phyloP scores from a whole-genome alignment of 1,140 invertebrate genomes.

The Acromyrmex heyeri region DNA sequence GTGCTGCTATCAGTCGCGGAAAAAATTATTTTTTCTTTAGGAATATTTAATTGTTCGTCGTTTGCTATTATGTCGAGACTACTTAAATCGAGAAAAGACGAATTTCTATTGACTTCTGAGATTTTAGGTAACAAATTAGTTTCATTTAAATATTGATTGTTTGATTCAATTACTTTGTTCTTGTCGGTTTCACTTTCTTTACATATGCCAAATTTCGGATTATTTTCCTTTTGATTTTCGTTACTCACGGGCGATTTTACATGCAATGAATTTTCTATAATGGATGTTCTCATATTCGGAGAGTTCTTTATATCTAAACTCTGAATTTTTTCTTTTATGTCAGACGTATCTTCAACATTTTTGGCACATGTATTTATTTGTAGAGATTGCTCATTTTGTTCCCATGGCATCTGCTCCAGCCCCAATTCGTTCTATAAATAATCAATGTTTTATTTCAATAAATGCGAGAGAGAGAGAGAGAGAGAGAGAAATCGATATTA shows the following conservation, averaged over 20 bases:
- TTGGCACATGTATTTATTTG: slow-evolving; percentile 39
- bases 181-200: neutral
- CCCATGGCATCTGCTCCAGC: slow-evolving; percentile 85
- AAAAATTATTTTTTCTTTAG: neutral
- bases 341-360: neutral
- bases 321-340: slow-evolving; percentile 16
- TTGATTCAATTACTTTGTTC: slow-evolving; percentile 10
- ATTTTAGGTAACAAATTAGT: neutral
- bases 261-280: neutral
- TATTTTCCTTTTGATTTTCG: slow-evolving; percentile 2
- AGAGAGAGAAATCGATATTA: neutral
- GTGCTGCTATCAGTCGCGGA: neutral
- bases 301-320: neutral
- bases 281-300: neutral
- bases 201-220: neutral
- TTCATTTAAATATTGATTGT: slow-evolving; percentile 33
- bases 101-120: slow-evolving; percentile 7
- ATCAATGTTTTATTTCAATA: neutral
- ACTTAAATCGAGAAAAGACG: slow-evolving; percentile 37
- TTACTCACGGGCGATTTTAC: slow-evolving; percentile 3
- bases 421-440: slow-evolving; percentile 87
- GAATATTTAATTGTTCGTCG: slow-evolving; percentile 17
- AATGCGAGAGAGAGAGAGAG: too few species aligned
- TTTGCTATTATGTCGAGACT: slow-evolving; percentile 38
- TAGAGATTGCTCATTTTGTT: slow-evolving; percentile 68